Percentiles rank a stretch among this genome's conserved stretches.
These are phyloP conservation scores for Hucho hucho DNA, from an alignment of 2,113 vertebrate species.

Conservation along the genomic window DNA sequence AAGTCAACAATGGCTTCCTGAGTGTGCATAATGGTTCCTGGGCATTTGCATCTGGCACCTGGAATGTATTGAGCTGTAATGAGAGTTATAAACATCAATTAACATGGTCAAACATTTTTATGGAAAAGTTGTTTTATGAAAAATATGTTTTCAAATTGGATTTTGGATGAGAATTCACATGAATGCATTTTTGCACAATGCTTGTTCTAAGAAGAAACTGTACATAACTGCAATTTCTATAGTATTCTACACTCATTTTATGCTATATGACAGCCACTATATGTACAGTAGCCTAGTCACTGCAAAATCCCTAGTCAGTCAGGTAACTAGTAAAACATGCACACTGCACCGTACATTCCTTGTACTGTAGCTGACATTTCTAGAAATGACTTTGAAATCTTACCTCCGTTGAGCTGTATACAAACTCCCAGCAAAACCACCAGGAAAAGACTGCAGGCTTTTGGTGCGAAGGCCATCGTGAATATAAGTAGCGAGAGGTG, in stretches of 20 bases:
- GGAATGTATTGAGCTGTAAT: constrained; percentile 46
- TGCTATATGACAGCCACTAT: background rate
- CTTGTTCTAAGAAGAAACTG: background rate
- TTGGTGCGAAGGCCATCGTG: constrained; percentile 51
- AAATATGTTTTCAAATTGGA: background rate
- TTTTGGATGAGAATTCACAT: background rate
- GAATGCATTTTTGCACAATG: background rate
- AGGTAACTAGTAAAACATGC: background rate
- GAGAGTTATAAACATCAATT: constrained; percentile 11
- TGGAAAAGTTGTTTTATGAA: background rate
- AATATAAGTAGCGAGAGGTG: constrained; percentile 10
- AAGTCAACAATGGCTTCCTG: constrained; percentile 57
- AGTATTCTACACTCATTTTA: background rate
- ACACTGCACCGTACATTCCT: background rate
- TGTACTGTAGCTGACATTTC: background rate
- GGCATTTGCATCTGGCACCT: constrained; percentile 59
- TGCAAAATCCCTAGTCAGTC: background rate
- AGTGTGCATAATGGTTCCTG: background rate
- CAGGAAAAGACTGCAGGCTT: constrained; percentile 36
- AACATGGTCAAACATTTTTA: background rate
- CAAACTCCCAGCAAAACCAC: constrained; percentile 47
- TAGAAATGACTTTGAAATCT: constrained; percentile 14
- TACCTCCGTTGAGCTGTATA: constrained; percentile 55
- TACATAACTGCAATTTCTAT: background rate
- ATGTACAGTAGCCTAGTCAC: background rate